A percentile compares a stretch with the other conserved stretches of the same genome.
Conservation (phyloP, 2,888 invertebrate genomes). For the Acanthosepion pharaonis region DNA sequence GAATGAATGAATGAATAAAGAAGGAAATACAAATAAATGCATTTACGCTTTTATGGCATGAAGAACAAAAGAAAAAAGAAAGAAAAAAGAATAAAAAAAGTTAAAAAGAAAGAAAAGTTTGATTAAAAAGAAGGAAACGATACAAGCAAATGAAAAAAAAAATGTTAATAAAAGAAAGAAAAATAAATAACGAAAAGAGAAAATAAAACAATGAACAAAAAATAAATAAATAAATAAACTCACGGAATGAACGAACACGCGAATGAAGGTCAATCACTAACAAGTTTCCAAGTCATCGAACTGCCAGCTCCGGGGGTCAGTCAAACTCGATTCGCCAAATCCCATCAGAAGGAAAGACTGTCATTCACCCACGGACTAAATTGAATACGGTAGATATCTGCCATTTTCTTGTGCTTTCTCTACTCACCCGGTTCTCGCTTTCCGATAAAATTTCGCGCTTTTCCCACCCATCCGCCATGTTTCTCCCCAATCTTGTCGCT, state of each 20-base stretch:
- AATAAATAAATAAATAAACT: too few species aligned
- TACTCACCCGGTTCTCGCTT: neutral
- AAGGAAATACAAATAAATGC: neutral
- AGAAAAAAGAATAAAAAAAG: neutral
- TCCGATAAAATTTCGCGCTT: neutral
- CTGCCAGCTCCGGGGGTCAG: neutral
- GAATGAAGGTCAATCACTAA: neutral
- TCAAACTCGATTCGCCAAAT: neutral
- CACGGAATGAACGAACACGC: neutral
- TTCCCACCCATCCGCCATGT: neutral
- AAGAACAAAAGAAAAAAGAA: neutral
- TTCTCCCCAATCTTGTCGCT: neutral
- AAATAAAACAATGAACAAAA: neutral
- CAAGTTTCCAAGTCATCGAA: neutral
- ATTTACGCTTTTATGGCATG: too few species aligned
- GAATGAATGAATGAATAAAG: neutral
- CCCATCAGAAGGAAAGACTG: neutral
- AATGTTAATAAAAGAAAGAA: neutral
- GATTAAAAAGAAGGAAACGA: neutral
- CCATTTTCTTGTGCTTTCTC: neutral
- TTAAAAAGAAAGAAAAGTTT: neutral
- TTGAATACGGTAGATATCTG: neutral
- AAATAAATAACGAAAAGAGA: neutral
- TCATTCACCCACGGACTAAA: neutral
- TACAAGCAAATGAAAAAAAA: neutral